Conservation (phyloP, 2,797 vertebrate genomes). For the Sebastes minor region DNA sequence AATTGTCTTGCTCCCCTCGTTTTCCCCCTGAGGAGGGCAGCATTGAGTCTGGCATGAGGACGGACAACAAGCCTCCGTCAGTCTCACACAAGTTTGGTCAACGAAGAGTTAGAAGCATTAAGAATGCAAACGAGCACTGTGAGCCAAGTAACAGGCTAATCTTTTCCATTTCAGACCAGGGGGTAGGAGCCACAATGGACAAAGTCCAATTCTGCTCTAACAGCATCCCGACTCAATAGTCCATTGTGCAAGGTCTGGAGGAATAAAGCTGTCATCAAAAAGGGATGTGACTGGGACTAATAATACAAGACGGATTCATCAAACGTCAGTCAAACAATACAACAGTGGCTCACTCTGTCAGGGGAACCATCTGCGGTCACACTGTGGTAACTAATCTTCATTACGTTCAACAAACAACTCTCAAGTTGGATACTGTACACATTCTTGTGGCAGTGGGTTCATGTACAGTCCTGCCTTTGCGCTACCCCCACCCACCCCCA, state of each 20-base stretch:
- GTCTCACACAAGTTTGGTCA: conserved; percentile 38
- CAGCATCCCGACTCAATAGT: conserved; percentile 61
- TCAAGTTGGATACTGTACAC: conserved; percentile 49
- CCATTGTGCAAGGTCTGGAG: conserved; percentile 55
- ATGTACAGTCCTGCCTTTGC: conserved; percentile 63
- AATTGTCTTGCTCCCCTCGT: not conserved
- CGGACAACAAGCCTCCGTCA: conserved; percentile 18
- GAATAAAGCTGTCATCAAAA: conserved; percentile 57
- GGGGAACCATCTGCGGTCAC: conserved; percentile 30
- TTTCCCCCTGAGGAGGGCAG: conserved; percentile 62
- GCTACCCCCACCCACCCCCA: conserved; percentile 1
- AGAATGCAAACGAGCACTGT: conserved; percentile 71
- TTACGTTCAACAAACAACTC: conserved; percentile 53
- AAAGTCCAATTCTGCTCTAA: conserved; percentile 69
- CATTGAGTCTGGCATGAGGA: conserved; percentile 25
- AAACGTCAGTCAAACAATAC: conserved; percentile 16
- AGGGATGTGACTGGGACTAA: conserved; percentile 27
- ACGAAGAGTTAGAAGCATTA: conserved; percentile 56
- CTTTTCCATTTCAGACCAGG: conserved; percentile 75
- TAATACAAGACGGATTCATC: conserved; percentile 41
- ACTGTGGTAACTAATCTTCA: conserved; percentile 33
- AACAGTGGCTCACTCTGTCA: conserved; percentile 27
- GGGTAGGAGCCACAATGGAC: conserved; percentile 56
- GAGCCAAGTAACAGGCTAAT: conserved; percentile 71
- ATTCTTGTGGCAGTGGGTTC: conserved; percentile 71